Conservation (phyloP, 1,140 invertebrate species). For the Pseudobourletiella spinata region DNA sequence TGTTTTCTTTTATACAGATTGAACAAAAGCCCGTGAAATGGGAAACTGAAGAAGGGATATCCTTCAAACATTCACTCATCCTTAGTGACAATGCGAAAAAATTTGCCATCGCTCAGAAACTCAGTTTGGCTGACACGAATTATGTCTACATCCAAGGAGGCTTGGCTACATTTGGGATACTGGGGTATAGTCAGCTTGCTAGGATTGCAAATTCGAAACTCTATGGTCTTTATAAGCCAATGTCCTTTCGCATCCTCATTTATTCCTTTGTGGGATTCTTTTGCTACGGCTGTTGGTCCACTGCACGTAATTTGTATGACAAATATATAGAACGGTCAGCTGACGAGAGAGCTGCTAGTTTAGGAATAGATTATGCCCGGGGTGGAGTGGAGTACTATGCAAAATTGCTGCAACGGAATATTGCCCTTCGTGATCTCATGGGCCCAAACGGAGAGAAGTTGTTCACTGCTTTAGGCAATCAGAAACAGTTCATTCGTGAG, state of each 20-base stretch:
- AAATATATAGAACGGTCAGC: slow-evolving; percentile 50
- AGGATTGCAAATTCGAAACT: slow-evolving; percentile 46
- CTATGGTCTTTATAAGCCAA: slow-evolving; percentile 48
- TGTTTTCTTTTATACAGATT: slow-evolving; percentile 20
- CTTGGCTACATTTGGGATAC: slow-evolving; percentile 43
- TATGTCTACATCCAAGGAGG: slow-evolving; percentile 48
- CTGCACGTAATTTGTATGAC: slow-evolving; percentile 54
- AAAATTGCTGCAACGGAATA: slow-evolving; percentile 60
- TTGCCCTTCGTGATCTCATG: slow-evolving; percentile 56
- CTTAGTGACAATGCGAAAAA: slow-evolving; percentile 63
- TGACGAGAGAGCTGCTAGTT: slow-evolving; percentile 51
- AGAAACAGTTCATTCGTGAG: slow-evolving; percentile 47
- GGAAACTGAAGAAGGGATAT: slow-evolving; percentile 49
- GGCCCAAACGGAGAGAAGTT: slow-evolving; percentile 47
- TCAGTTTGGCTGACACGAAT: slow-evolving; percentile 50
- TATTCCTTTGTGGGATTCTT: slow-evolving; percentile 52
- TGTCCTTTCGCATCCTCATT: slow-evolving; percentile 44
- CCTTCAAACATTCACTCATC: slow-evolving; percentile 54
- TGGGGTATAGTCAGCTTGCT: slow-evolving; percentile 46
- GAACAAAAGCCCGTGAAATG: slow-evolving; percentile 50
- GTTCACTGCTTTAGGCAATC: slow-evolving; percentile 59
- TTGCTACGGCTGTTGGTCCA: slow-evolving; percentile 50
- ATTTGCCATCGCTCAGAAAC: slow-evolving; percentile 65
- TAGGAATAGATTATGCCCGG: slow-evolving; percentile 53
- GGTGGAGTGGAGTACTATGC: slow-evolving; percentile 66